Evolutionary conservation across 2,113 vertebrate genomes (phyloP), one percentile per base, ranked within the genome.

Genomic region (Aplodontia rufa): DNA sequence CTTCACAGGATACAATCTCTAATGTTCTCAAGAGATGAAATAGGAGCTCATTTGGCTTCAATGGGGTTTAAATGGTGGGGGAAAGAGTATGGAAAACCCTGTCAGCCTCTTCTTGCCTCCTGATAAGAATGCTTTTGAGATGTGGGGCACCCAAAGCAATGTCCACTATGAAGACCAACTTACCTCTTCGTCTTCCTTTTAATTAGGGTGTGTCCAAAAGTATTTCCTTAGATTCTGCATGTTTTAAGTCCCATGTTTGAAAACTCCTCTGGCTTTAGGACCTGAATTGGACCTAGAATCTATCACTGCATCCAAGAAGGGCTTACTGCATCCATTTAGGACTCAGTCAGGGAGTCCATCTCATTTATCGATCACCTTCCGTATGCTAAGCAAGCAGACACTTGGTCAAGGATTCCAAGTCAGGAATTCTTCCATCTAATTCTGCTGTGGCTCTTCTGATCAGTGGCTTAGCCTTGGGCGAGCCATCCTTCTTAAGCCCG

Each of bases 401-500:
- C 42, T 93, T 72, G 60, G 95, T 79, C 32, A 78, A 93, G 83
- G 64, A 81, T 45, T 92, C 24, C 0, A 40, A 89, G 71, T 72
- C 79, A 68, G 93, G 75, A 83, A 76, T 85, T 93, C 84, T 87
- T 49, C 62, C 53, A 51, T 85, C 91, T 90, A 85, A 78, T 96
- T 91, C 79, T 13, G 49, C 66, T 74, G 78, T 71, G 47, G 53
- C 40, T 80, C 71, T 69, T 96, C 87, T 82, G 80, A 96, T 95
- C 12, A 0, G 32, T 87, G 47, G 81, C 60, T 90, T 96, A 88
- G 97, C 95, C 94, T 91, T 95, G 94, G 93, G 96, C 90, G 8
- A 97, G 82, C 93, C 89, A 19, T 87, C 94, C 87, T 98, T 97
- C 75, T 83, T 92, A 90, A 91, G 91, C 87, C 95, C 85, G 80